Conservation (phyloP, 1,140 invertebrate genomes). For the Drosophila simulans region DNA sequence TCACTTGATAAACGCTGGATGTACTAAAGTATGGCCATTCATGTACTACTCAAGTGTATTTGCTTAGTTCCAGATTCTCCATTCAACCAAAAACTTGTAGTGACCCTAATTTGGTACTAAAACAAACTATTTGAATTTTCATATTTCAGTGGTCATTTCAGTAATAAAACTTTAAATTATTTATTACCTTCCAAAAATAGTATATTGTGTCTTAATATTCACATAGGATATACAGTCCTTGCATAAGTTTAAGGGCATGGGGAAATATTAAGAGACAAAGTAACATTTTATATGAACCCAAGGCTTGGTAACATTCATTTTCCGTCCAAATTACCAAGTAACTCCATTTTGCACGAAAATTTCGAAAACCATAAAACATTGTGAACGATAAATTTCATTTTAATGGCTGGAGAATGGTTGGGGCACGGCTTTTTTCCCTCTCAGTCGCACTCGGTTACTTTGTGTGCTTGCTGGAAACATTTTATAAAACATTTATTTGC, state of each 20-base stretch:
- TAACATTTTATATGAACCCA: conserved; percentile 52
- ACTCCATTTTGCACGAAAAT: conserved; percentile 56
- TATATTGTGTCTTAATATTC: too few relatives aligned
- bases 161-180: too few relatives aligned
- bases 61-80: background rate
- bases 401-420: conserved; percentile 70
- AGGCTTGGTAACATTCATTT: conserved; percentile 49
- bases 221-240: background rate
- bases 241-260: background rate
- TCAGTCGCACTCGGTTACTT: conserved; percentile 16
- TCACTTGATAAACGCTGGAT: conserved; percentile 29
- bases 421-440: conserved; percentile 20
- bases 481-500: conserved; percentile 83
- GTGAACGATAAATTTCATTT: conserved; percentile 77
- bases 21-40: background rate
- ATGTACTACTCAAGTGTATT: background rate
- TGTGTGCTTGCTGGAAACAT: conserved; percentile 76
- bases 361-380: conserved; percentile 75
- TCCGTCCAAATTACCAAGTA: conserved; percentile 67
- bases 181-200: too few relatives aligned
- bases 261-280: conserved; percentile 53
- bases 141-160: too few relatives aligned
- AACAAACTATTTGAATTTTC: too few relatives aligned
- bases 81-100: too few relatives aligned
- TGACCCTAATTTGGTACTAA: too few relatives aligned